Percentiles rank a stretch among this genome's conserved stretches.
Conservation (phyloP, 2,113 vertebrate species). For the Malaclemys terrapin region DNA sequence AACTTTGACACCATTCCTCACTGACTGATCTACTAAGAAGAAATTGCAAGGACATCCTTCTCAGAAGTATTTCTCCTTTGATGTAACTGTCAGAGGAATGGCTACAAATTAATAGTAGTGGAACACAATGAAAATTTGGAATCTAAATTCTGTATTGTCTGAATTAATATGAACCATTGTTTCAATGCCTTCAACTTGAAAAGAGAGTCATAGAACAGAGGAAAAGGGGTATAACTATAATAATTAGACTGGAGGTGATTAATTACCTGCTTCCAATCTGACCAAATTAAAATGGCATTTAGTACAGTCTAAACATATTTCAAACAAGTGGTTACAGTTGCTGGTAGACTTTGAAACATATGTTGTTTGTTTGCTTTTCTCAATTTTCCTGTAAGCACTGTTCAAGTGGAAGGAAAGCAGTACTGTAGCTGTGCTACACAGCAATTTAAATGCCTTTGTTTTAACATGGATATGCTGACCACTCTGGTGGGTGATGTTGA, state of each 20-base stretch:
- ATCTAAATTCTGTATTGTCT: background rate
- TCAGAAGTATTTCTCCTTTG: too few species aligned
- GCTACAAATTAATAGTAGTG: constrained; percentile 20
- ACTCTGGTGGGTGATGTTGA: background rate
- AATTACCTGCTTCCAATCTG: background rate
- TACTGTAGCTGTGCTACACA: background rate
- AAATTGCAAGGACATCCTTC: background rate
- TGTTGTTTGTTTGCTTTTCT: background rate
- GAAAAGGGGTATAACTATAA: background rate
- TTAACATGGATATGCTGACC: background rate
- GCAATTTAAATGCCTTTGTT: constrained; percentile 1
- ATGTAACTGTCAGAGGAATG: background rate
- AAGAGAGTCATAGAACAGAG: background rate
- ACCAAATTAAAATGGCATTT: background rate
- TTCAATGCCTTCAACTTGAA: background rate
- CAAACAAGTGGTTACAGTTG: background rate
- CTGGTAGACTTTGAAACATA: background rate
- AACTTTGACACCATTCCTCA: constrained; percentile 39
- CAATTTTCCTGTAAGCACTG: constrained; percentile 29
- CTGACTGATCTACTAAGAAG: background rate
- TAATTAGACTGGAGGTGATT: background rate
- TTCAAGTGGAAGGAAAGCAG: background rate
- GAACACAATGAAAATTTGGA: background rate
- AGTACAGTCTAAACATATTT: background rate
- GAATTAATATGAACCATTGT: background rate